phyloP scores from a whole-genome alignment of 2,113 vertebrate species.

The Ornithorhynchus anatinus region DNA sequence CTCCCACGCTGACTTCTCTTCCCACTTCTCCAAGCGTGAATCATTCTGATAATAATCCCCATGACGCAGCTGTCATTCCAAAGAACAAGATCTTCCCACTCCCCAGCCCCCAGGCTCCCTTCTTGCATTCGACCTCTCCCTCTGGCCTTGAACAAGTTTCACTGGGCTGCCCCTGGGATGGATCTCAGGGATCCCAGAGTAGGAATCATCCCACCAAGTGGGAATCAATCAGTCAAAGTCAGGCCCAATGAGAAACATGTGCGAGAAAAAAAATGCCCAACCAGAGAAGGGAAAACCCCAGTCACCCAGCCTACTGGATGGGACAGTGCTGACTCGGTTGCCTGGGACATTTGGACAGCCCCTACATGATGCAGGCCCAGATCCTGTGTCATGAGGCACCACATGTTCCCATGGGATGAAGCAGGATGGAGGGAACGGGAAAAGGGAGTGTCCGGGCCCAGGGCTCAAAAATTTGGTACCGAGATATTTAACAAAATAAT shows the following conservation, averaged over 20 bases:
- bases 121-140: too few relatives aligned
- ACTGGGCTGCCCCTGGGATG: not conserved
- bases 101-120: too few relatives aligned
- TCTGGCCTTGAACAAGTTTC: too few relatives aligned
- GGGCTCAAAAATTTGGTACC: not conserved
- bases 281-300: not conserved
- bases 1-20: not conserved
- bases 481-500: too few relatives aligned
- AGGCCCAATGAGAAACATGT: not conserved
- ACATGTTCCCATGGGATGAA: slow-evolving; percentile 23
- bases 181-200: not conserved
- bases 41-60: not conserved
- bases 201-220: not conserved
- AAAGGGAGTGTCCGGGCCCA: not conserved
- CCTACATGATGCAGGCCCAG: slow-evolving; percentile 35
- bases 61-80: not conserved
- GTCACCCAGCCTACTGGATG: slow-evolving; percentile 5
- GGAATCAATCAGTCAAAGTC: not conserved
- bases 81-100: too few relatives aligned
- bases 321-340: slow-evolving; percentile 12
- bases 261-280: not conserved
- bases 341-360: slow-evolving; percentile 9
- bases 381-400: slow-evolving; percentile 22
- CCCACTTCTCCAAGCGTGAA: not conserved
- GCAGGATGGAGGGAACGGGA: not conserved